These are phyloP conservation scores for Bibio marci DNA, from an alignment of 2,888 invertebrate species.

Conservation along the genomic window DNA sequence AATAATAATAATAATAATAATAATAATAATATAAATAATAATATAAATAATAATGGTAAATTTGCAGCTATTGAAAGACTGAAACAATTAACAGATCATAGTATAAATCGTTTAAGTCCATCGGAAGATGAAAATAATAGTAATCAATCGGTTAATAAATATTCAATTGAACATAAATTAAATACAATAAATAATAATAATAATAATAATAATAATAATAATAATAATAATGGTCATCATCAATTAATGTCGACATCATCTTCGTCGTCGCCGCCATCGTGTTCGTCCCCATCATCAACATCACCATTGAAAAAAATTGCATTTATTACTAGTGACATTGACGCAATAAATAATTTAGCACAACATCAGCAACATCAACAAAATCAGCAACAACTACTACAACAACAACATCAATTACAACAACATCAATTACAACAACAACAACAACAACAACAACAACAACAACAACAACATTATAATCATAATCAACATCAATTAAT, in stretches of 20 bases:
- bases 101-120: constrained; percentile 25
- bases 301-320: not conserved
- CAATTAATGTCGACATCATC: constrained; percentile 3
- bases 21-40: not conserved
- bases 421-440: constrained; percentile 6
- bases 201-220: constrained; percentile 10
- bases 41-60: not conserved
- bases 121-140: constrained; percentile 11
- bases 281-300: not conserved
- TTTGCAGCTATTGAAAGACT: constrained; percentile 21
- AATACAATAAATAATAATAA: constrained; percentile 14
- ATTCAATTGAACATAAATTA: constrained; percentile 12
- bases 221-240: constrained; percentile 5
- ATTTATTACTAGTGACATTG: not conserved
- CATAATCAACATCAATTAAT: constrained; percentile 5
- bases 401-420: constrained; percentile 1
- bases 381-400: constrained; percentile 6
- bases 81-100: constrained; percentile 25
- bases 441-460: constrained; percentile 5
- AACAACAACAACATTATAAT: constrained; percentile 6
- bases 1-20: not conserved
- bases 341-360: not conserved
- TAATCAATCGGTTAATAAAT: constrained; percentile 8
- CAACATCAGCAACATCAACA: not conserved
- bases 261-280: not conserved